These are phyloP conservation scores for Prietella phreatophila DNA, from an alignment of 2,113 vertebrate genomes.

Conservation along the genomic window DNA sequence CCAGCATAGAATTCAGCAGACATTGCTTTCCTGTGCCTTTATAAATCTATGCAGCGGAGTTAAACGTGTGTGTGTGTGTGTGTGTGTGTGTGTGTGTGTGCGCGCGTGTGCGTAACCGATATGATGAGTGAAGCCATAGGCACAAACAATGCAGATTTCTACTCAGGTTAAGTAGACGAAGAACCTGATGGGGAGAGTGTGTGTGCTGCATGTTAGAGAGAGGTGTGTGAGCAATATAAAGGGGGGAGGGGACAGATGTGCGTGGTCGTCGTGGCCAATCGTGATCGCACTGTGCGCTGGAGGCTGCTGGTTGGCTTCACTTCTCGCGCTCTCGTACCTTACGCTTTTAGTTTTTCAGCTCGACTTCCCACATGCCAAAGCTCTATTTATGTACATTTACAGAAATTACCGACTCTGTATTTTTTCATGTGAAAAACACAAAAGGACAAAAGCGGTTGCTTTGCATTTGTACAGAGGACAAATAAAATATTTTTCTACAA, in stretches of 20 bases:
- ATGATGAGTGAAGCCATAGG: conserved; percentile 43
- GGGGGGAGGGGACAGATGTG: background rate
- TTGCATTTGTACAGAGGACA: conserved; percentile 58
- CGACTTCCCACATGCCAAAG: conserved; percentile 92
- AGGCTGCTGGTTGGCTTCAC: conserved; percentile 84
- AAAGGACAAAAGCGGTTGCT: conserved; percentile 51
- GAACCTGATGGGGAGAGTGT: conserved; percentile 5
- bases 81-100: background rate
- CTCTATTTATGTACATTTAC: conserved; percentile 86
- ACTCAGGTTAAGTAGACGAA: conserved; percentile 44
- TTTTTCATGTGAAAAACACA: conserved; percentile 80
- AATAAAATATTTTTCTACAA: conserved; percentile 64
- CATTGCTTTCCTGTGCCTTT: conserved; percentile 59
- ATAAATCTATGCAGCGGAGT: conserved; percentile 54
- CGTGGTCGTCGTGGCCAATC: conserved; percentile 77
- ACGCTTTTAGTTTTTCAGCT: conserved; percentile 86
- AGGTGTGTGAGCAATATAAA: background rate
- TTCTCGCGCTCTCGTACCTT: conserved; percentile 61
- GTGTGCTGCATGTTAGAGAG: background rate
- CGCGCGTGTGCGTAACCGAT: background rate
- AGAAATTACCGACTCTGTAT: conserved; percentile 76
- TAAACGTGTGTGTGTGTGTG: background rate
- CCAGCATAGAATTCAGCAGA: conserved; percentile 43
- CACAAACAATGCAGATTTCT: conserved; percentile 50
- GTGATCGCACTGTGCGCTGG: conserved; percentile 69